A percentile compares a stretch with the other conserved stretches of the same genome.
phyloP scores from a whole-genome alignment of 2,888 invertebrate genomes.

The Pollenia griseotomentosa region DNA sequence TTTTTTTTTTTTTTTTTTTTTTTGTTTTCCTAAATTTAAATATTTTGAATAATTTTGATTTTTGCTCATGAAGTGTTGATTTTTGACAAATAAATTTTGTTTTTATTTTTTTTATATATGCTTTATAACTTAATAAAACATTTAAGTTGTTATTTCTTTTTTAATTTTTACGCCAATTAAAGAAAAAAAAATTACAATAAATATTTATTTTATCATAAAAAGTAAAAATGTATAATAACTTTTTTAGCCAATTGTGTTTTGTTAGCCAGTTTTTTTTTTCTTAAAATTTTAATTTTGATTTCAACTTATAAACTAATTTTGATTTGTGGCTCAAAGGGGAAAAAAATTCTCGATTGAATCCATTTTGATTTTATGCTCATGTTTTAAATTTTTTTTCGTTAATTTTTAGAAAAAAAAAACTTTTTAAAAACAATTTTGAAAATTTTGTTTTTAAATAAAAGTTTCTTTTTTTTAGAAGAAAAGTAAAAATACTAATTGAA shows the following conservation, averaged over 20 bases:
- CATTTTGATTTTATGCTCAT: constrained; percentile 83
- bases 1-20: constrained; percentile 65
- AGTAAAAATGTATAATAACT: constrained; percentile 31
- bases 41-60: constrained; percentile 76
- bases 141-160: constrained; percentile 59
- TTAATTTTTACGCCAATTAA: constrained; percentile 57
- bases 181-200: constrained; percentile 51
- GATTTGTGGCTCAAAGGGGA: constrained; percentile 78
- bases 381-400: constrained; percentile 49
- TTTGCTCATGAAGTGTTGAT: constrained; percentile 72
- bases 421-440: constrained; percentile 70
- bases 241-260: constrained; percentile 52
- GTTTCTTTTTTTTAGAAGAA: constrained; percentile 4
- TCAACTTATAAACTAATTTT: constrained; percentile 77
- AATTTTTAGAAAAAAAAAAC: constrained; percentile 10
- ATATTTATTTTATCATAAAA: constrained; percentile 39
- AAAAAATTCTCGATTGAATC: constrained; percentile 76
- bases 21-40: constrained; percentile 67
- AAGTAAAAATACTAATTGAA: constrained; percentile 14
- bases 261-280: constrained; percentile 37
- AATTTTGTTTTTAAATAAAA: constrained; percentile 13
- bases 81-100: constrained; percentile 75
- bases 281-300: constrained; percentile 11
- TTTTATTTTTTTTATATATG: constrained; percentile 18
- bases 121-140: constrained; percentile 70